These are phyloP conservation scores for Charaxes varanes DNA, from an alignment of 1,140 invertebrate species.

Conservation along the genomic window DNA sequence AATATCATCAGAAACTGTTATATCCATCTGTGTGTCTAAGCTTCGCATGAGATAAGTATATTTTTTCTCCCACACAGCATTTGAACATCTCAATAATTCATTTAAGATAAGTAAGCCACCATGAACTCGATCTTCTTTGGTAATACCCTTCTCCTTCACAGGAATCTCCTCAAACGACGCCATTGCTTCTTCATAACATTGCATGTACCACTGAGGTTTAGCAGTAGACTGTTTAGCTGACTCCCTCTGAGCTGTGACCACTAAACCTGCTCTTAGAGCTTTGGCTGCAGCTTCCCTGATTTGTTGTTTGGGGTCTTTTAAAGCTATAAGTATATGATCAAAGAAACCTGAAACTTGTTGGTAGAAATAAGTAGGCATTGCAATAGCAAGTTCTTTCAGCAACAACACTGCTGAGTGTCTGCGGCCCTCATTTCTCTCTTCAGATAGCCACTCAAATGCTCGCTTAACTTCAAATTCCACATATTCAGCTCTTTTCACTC, in stretches of 20 bases:
- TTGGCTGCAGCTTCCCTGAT: slow-evolving; percentile 95
- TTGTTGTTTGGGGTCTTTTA: slow-evolving; percentile 93
- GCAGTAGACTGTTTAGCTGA: slow-evolving; percentile 91
- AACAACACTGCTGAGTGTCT: slow-evolving; percentile 94
- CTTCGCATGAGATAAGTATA: slow-evolving; percentile 82
- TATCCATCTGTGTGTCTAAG: slow-evolving; percentile 64
- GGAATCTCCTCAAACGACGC: slow-evolving; percentile 85
- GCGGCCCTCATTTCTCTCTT: slow-evolving; percentile 91
- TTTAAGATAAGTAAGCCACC: slow-evolving; percentile 95
- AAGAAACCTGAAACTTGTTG: slow-evolving; percentile 98
- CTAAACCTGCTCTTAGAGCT: slow-evolving; percentile 92
- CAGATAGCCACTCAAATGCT: slow-evolving; percentile 94
- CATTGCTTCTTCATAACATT: slow-evolving; percentile 93
- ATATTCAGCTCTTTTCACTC: slow-evolving; percentile 94
- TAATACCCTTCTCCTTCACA: slow-evolving; percentile 84
- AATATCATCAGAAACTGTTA: slow-evolving; percentile 74
- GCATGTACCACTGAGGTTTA: slow-evolving; percentile 92
- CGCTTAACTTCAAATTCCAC: slow-evolving; percentile 95
- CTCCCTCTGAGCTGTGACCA: slow-evolving; percentile 96
- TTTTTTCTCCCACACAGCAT: slow-evolving; percentile 90
- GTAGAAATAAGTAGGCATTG: slow-evolving; percentile 98
- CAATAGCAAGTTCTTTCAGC: slow-evolving; percentile 93
- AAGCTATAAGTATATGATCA: slow-evolving; percentile 94
- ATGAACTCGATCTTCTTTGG: slow-evolving; percentile 93
- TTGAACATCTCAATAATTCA: slow-evolving; percentile 94